Conservation (phyloP, 2,797 vertebrate genomes). For the Lithobates sylvaticus region DNA sequence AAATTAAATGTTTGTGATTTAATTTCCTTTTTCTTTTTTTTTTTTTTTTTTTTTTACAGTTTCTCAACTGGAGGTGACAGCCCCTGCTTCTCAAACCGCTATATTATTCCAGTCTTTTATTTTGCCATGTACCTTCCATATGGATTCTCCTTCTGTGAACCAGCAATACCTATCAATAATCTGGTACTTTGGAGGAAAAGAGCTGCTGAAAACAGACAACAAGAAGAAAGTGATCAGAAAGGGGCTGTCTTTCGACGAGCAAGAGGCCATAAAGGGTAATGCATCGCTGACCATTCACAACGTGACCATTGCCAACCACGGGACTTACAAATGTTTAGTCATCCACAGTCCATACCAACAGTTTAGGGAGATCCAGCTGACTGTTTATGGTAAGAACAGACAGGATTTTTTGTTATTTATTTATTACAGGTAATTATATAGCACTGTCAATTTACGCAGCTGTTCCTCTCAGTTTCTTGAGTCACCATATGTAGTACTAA, state of each 20-base stretch:
- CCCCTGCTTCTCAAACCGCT: background rate
- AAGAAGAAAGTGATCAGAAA: background rate
- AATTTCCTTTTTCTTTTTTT: background rate
- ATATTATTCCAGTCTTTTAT: background rate
- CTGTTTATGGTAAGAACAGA: constrained; percentile 30
- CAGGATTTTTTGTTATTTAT: background rate
- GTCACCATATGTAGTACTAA: no score
- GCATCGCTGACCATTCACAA: constrained; percentile 35
- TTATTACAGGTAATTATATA: no score
- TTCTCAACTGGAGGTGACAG: background rate
- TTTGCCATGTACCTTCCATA: constrained; percentile 34
- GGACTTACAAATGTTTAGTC: constrained; percentile 30
- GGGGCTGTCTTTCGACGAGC: background rate
- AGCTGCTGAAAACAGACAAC: constrained; percentile 2
- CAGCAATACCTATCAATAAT: background rate
- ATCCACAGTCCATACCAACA: constrained; percentile 7
- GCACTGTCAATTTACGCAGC: no score
- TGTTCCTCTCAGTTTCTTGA: background rate
- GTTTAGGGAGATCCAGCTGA: background rate
- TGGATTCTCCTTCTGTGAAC: background rate
- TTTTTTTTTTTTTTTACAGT: background rate
- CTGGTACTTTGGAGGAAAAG: constrained; percentile 28
- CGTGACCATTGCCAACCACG: constrained; percentile 7
- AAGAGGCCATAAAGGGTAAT: background rate
- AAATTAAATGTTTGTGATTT: no score